phyloP scores from a whole-genome alignment of 2,113 vertebrate species.

The Brevimyrus niger region DNA sequence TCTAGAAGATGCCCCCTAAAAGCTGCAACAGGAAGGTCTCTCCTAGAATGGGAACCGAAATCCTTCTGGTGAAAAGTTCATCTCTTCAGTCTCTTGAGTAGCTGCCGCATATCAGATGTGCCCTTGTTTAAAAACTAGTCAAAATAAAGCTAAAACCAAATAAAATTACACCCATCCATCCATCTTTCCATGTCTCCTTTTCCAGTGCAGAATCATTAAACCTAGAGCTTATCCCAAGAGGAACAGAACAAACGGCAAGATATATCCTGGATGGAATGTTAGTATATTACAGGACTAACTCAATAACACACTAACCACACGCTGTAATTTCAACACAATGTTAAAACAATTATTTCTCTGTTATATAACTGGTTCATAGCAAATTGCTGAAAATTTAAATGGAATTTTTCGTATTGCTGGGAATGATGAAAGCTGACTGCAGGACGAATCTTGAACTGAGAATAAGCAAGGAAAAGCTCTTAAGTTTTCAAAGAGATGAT shows the following conservation, averaged over 20 bases:
- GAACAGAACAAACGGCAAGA: neutral
- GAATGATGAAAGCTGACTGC: neutral
- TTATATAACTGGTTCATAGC: neutral
- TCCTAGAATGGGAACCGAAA: neutral
- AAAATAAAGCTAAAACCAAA: neutral
- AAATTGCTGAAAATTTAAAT: neutral
- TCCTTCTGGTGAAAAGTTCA: neutral
- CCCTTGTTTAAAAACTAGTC: neutral
- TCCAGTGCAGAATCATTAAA: neutral
- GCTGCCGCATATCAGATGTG: neutral
- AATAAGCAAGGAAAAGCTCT: neutral
- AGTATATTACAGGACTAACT: neutral
- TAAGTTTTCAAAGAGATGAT: neutral
- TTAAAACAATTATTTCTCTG: neutral
- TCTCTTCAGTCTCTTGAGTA: neutral
- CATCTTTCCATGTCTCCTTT: neutral
- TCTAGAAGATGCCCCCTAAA: neutral
- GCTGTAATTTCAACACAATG: neutral
- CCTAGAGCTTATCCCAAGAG: neutral
- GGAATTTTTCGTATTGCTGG: neutral
- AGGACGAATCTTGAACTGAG: neutral
- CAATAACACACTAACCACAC: neutral
- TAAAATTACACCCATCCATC: neutral
- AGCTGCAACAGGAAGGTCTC: neutral
- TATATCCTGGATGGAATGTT: neutral